Conservation (phyloP, 2,113 vertebrate genomes). For the Eulacestoma nigropectus region DNA sequence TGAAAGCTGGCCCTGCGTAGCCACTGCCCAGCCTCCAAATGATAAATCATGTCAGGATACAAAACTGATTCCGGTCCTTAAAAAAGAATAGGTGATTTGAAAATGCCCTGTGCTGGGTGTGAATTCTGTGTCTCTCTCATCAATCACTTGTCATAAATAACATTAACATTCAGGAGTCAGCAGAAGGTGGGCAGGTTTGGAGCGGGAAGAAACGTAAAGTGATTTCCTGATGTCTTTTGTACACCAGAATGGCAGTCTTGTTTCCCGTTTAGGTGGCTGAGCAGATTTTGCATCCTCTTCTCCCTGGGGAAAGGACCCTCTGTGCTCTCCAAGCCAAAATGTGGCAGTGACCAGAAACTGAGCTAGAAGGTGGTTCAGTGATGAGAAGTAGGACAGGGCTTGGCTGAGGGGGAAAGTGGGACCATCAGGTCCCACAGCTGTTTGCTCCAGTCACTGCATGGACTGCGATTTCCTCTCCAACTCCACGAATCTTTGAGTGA, state of each 20-base stretch:
- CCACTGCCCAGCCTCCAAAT: not conserved
- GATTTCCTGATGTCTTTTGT: constrained; percentile 23
- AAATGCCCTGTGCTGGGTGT: constrained; percentile 32
- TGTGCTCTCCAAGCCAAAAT: not conserved
- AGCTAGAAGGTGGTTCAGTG: not conserved
- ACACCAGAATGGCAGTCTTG: not conserved
- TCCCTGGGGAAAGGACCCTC: not conserved
- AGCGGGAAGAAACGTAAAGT: not conserved
- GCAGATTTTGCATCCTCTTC: not conserved
- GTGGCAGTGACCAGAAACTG: not conserved
- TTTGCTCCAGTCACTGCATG: not conserved
- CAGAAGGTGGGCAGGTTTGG: constrained; percentile 12
- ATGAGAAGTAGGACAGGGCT: not conserved
- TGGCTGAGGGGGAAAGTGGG: not conserved
- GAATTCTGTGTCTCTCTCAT: constrained; percentile 36
- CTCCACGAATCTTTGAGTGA: not conserved
- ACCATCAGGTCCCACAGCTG: not conserved
- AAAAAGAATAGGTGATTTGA: constrained; percentile 64
- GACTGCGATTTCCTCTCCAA: not conserved
- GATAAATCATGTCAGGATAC: constrained; percentile 47
- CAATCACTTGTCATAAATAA: constrained; percentile 58
- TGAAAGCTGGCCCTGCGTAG: not conserved
- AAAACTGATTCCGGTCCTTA: constrained; percentile 48
- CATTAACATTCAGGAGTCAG: constrained; percentile 48
- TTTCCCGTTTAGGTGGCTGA: not conserved